These are phyloP conservation scores for Sarcophaga variegata DNA, from an alignment of 2,888 invertebrate species.

Conservation along the genomic window DNA sequence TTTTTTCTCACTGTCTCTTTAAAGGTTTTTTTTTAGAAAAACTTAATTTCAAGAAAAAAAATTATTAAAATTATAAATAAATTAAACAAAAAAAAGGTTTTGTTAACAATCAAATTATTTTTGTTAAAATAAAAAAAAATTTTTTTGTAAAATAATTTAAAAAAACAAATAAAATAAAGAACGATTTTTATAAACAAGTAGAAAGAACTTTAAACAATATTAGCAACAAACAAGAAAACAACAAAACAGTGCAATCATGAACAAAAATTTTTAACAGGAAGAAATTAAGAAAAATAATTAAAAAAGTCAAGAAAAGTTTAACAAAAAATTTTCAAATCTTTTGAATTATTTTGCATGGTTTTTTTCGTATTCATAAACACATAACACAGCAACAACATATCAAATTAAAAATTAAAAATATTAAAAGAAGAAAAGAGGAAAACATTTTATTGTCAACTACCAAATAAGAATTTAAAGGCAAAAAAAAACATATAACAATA, in stretches of 20 bases:
- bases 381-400: constrained; percentile 70
- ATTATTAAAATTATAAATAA: neutral
- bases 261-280: constrained; percentile 29
- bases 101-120: constrained; percentile 48
- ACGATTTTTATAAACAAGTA: constrained; percentile 32
- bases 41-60: constrained; percentile 42
- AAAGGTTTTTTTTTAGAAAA: constrained; percentile 53
- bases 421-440: constrained; percentile 12
- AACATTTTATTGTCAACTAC: constrained; percentile 32
- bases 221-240: no score
- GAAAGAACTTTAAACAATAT: constrained; percentile 35
- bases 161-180: constrained; percentile 27
- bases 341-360: constrained; percentile 75
- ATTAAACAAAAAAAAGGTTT: constrained; percentile 49
- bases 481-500: constrained; percentile 7
- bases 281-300: constrained; percentile 54
- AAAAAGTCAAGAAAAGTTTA: constrained; percentile 76
- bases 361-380: constrained; percentile 35
- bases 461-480: constrained; percentile 50
- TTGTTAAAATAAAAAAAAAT: constrained; percentile 45
- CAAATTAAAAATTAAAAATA: constrained; percentile 44
- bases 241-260: constrained; percentile 69
- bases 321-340: constrained; percentile 71
- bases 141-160: constrained; percentile 63
- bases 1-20: constrained; percentile 33